Conservation (phyloP, 1,140 invertebrate species). For the fruit fly (Drosophila melanogaster) region DNA sequence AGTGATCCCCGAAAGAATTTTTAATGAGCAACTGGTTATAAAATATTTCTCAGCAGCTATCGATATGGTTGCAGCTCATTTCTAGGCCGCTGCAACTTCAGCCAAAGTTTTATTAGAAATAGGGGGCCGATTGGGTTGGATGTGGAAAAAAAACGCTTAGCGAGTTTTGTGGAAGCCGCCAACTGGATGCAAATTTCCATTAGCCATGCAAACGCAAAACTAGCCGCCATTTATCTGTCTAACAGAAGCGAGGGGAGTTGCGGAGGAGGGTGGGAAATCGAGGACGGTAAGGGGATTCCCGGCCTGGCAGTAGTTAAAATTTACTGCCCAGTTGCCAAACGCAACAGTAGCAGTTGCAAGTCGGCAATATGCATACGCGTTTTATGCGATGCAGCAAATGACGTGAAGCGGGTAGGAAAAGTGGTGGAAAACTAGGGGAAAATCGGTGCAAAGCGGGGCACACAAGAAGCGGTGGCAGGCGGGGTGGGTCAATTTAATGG, state of each 20-base stretch:
- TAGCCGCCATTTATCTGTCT: conserved; percentile 81
- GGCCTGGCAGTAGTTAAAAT: conserved; percentile 75
- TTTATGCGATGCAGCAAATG: conserved; percentile 66
- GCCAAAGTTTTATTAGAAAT: conserved; percentile 21
- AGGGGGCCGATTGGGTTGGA: neutral
- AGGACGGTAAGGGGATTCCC: conserved; percentile 10
- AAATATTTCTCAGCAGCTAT: neutral
- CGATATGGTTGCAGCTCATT: conserved; percentile 30
- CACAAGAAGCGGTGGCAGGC: conserved; percentile 10
- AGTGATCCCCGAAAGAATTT: too few species aligned
- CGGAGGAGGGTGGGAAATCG: neutral
- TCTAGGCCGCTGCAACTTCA: conserved; percentile 7
- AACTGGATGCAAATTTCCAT: conserved; percentile 80
- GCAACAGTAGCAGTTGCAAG: conserved; percentile 59
- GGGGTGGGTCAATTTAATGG: conserved; percentile 66
- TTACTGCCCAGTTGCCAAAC: conserved; percentile 72
- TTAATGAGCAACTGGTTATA: neutral
- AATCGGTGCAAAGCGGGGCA: neutral
- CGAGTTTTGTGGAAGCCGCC: conserved; percentile 67
- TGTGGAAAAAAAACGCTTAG: conserved; percentile 48
- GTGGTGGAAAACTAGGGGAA: neutral
- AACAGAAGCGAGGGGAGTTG: conserved; percentile 40
- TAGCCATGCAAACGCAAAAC: conserved; percentile 81
- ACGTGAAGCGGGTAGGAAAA: neutral
- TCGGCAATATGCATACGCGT: conserved; percentile 81